Conservation (phyloP, 2,113 vertebrate species). For the Psophia crepitans region DNA sequence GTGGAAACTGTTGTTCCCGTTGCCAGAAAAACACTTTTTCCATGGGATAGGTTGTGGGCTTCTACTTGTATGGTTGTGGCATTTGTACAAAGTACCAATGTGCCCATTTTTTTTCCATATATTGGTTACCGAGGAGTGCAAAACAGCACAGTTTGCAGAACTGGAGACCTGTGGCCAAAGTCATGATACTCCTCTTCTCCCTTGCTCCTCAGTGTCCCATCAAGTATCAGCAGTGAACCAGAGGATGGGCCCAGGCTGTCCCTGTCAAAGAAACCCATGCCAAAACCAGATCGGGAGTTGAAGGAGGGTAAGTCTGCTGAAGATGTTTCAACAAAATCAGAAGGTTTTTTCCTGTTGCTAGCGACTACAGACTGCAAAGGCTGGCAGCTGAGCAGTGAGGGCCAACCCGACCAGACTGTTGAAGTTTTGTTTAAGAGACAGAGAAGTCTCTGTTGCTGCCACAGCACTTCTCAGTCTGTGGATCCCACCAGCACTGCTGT, state of each 20-base stretch:
- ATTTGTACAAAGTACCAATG: neutral
- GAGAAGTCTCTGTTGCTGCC: neutral
- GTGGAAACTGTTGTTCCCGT: neutral
- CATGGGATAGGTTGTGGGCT: neutral
- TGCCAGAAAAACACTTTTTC: neutral
- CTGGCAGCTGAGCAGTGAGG: neutral
- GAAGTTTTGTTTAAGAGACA: neutral
- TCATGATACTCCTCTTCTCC: neutral
- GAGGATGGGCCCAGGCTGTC: conserved; percentile 78
- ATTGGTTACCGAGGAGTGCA: neutral
- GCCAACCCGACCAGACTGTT: neutral
- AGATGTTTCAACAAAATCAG: neutral
- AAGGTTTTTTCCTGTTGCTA: neutral
- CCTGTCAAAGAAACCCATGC: conserved; percentile 75
- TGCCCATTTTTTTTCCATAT: neutral
- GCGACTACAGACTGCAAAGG: neutral
- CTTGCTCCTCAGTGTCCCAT: conserved; percentile 77
- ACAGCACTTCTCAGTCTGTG: neutral
- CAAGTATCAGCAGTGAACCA: conserved; percentile 79
- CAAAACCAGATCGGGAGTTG: conserved; percentile 67
- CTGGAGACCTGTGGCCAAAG: neutral
- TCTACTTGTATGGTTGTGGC: neutral
- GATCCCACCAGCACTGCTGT: neutral
- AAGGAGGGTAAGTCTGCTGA: conserved; percentile 80
- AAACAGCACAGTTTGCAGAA: neutral